Evolutionary conservation across 2,888 invertebrate genomes (phyloP).

Genomic region (Epinotia brunnichana): DNA sequence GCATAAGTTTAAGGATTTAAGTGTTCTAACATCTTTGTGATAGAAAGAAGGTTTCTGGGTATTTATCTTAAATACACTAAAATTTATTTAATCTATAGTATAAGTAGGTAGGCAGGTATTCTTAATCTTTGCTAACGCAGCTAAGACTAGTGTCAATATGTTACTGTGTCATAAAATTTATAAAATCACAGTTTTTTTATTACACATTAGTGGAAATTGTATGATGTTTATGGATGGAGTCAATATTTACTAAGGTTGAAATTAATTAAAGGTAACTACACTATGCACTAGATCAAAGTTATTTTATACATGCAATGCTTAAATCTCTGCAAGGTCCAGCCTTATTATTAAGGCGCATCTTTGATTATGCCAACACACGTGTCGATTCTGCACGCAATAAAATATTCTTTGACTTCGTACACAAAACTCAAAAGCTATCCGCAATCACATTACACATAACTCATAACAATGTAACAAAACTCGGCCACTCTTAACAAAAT

Average conservation of each 20-base stretch:
- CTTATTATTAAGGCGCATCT: neutral
- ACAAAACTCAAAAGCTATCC: slow-evolving; percentile 21
- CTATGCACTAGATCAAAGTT: no score
- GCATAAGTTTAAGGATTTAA: slow-evolving; percentile 7
- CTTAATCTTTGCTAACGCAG: no score
- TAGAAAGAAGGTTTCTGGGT: neutral
- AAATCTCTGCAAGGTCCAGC: neutral
- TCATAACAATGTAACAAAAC: slow-evolving; percentile 26
- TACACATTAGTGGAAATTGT: no score
- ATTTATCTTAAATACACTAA: neutral
- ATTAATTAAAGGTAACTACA: no score
- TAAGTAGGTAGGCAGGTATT: no score
- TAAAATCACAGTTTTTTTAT: no score
- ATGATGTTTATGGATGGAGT: no score
- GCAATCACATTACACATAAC: slow-evolving; percentile 22
- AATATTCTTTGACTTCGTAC: neutral
- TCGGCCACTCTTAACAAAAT: slow-evolving; percentile 29
- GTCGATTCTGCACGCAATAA: neutral
- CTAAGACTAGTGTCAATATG: no score
- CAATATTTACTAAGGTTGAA: no score
- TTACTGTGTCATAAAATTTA: no score
- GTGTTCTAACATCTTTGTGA: neutral
- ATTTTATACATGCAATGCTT: no score
- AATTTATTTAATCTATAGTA: no score
- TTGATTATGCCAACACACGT: neutral